Evolutionary conservation across 2,797 vertebrate species (phyloP), one percentile per base, ranked within the genome.

Genomic region (Psittacula echo): DNA sequence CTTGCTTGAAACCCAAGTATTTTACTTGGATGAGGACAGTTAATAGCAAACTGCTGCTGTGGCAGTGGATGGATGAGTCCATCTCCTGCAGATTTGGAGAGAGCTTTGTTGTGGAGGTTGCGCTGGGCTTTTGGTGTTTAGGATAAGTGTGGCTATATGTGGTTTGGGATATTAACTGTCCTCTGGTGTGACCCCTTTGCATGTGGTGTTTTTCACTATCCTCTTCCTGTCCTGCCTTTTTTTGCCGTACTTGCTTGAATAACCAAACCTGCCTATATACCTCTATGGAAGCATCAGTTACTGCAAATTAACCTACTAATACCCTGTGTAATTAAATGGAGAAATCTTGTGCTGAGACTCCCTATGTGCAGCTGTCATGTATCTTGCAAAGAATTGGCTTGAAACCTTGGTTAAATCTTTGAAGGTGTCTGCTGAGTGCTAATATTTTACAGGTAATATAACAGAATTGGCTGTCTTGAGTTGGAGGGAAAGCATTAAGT

Each of bases 271-370:
- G 82, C 73, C 93, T 88, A 70, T 92, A 83, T 84, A 96, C 87
- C 95, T 97, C 85, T 94, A 39, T 96, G 96, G 96, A 96, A 96
- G 96, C 97, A 97, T 93, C 95, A 84, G 90, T 95, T 95, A 95
- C 91, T 97, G 86, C 81, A 83, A 93, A 87, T 91, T 93, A 94
- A 94, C 93, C 50, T 62, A 86, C 91, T 93, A 87, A 93, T 84
- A 65, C 68, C 68, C 48, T 50, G 53, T 76, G 76, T 71, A 54
- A 90, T 82, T 82, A 66, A 82, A 79, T 23, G 47, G 81, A 87
- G 65, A 70, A 75, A 62, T 42, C 65, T 32, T 88, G 50, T 91
- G 85, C 85, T 62, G 80, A 92, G 60, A 74, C 76, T 85, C 82
- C 68, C 37, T 75, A 2, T 90, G 90, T 96, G 92, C 95, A 93